Conservation (phyloP, 2,888 invertebrate species). For the Rotaria sp. region DNA sequence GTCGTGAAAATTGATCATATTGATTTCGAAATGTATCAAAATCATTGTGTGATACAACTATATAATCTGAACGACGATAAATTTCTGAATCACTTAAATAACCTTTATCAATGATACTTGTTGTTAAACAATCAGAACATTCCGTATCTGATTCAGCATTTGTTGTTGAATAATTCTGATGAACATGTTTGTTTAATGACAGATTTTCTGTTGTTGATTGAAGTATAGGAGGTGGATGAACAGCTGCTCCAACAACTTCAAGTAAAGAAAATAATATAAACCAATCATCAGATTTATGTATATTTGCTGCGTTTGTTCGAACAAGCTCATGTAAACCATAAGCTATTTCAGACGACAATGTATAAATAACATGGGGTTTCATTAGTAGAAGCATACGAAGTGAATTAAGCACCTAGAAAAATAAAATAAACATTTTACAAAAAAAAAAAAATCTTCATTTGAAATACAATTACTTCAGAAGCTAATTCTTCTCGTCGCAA, state of each 20-base stretch:
- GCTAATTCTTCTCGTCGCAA: slow-evolving; percentile 86
- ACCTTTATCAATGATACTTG: slow-evolving; percentile 59
- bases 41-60: slow-evolving; percentile 17
- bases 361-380: slow-evolving; percentile 65
- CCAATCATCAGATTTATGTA: slow-evolving; percentile 88
- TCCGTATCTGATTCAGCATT: neutral
- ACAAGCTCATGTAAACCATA: slow-evolving; percentile 86
- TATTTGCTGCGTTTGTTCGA: slow-evolving; percentile 87
- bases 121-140: neutral
- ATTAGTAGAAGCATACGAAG: slow-evolving; percentile 52
- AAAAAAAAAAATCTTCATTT: too few species aligned
- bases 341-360: slow-evolving; percentile 75
- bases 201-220: slow-evolving; percentile 10
- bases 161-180: neutral
- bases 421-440: neutral
- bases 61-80: slow-evolving; percentile 47
- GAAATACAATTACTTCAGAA: slow-evolving; percentile 51
- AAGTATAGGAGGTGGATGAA: slow-evolving; percentile 58
- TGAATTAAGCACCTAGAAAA: slow-evolving; percentile 43
- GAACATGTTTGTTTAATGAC: neutral
- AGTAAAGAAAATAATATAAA: slow-evolving; percentile 81
- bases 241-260: slow-evolving; percentile 88
- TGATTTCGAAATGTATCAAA: neutral
- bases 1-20: slow-evolving; percentile 66
- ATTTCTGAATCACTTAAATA: slow-evolving; percentile 79